Evolutionary conservation across 2,797 vertebrate genomes (phyloP).

Genomic region (Peromyscus nudipes): DNA sequence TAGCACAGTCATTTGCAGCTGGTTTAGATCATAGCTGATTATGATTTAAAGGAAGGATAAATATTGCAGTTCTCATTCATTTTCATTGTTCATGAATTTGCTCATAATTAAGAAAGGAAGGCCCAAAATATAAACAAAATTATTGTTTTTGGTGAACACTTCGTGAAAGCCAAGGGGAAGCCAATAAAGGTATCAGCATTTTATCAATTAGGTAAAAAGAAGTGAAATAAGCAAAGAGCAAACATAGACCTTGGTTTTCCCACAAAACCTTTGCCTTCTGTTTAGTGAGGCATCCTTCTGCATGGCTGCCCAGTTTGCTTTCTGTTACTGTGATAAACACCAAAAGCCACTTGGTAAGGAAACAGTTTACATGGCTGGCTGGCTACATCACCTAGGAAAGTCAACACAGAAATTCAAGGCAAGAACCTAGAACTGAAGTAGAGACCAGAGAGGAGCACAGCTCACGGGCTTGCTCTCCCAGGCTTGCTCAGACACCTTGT

Average conservation of each 20-base stretch:
- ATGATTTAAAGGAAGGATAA: background rate
- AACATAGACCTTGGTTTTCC: background rate
- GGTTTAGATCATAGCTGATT: background rate
- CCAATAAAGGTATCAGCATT: background rate
- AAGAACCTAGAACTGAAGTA: background rate
- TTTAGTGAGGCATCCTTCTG: background rate
- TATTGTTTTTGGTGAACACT: background rate
- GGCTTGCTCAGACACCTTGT: background rate
- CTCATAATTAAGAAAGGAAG: background rate
- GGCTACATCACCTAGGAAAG: background rate
- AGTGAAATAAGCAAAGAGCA: background rate
- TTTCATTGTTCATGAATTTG: background rate
- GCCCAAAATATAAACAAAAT: background rate
- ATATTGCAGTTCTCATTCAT: background rate
- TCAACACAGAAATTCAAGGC: background rate
- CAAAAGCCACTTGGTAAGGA: background rate
- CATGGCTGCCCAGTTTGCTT: background rate
- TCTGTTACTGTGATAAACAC: background rate
- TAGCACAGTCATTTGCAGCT: background rate
- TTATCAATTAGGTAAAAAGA: background rate
- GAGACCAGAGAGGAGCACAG: too few species aligned
- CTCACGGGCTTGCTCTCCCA: background rate
- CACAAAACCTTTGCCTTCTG: background rate
- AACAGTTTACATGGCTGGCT: background rate
- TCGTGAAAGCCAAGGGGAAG: background rate